Evolutionary conservation across 2,888 invertebrate genomes (phyloP), one percentile per base, ranked within the genome.

Genomic region (Drosophila anomalata): DNA sequence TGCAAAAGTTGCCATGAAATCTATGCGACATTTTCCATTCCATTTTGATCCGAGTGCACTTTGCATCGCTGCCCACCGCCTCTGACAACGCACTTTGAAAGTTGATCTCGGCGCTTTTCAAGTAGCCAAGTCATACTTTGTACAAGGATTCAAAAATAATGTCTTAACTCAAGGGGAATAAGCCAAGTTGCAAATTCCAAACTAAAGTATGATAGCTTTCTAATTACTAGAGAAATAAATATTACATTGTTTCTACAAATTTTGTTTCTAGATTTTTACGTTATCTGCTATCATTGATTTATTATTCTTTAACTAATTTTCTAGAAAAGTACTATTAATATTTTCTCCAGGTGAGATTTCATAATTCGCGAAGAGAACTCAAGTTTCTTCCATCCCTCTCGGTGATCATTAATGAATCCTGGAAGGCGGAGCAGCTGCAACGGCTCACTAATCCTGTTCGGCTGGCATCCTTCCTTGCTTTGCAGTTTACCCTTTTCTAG

Each of bases 371-470:
- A 4, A 22, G 12, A 22, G 36, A 46, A 31, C 20, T 20, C 36
- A 17, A n/a, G 4, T 14, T 31, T 24, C 22, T 20, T 22, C 52
- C 17, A n/a, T 20, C 14, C 29, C 22, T 20, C 46, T 48, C 29
- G 11, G 47, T 36, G 74, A 84, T 82, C 78, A 87, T 84, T 82
- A 80, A 82, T 82, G 81, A 87, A 87, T 54, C 63, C 44, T 52
- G 22, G 56, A 63, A 61, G 55, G 50, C 39, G 50, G 29, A 46
- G 66, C 73, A 79, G 77, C 82, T 85, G 87, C 39, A 51, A 26
- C 20, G 31, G 22, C 36, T 12, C 33, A 29, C 50, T 73, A 73
- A 73, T 73, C 72, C 72, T 3, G 50, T 12, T 14, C 50, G 22
- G 36, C 46, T 41, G 29, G 22, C 29, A 48, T 61, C 61, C 61